Evolutionary conservation across 2,113 vertebrate species (phyloP).

Genomic region (Lates calcarifer): DNA sequence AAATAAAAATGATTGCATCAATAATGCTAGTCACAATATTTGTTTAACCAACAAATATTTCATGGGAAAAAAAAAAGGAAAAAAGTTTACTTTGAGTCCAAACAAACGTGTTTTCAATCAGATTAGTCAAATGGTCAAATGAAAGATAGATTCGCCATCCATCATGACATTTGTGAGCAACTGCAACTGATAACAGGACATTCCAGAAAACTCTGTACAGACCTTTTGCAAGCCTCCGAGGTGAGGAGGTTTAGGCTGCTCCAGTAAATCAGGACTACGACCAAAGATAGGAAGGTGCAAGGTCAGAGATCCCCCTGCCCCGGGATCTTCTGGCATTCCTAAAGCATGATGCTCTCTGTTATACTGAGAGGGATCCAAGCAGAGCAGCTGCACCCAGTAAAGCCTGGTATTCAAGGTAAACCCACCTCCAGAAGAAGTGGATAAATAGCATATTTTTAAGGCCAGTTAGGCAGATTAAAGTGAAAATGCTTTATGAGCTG

Average conservation of each 20-base stretch:
- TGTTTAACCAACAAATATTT: too few species aligned
- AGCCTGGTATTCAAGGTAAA: constrained; percentile 22
- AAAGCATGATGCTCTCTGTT: constrained; percentile 26
- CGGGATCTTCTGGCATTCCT: constrained; percentile 39
- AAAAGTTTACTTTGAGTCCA: background rate
- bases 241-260: constrained; percentile 31
- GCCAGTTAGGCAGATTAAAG: constrained; percentile 23
- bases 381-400: constrained; percentile 6
- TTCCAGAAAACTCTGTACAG: constrained; percentile 42
- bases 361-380: constrained; percentile 11
- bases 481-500: constrained; percentile 19
- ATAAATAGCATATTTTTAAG: constrained; percentile 46
- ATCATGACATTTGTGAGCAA: background rate
- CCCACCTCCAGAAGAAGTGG: constrained; percentile 23
- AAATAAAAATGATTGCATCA: too few species aligned
- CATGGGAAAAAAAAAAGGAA: background rate
- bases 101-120: background rate
- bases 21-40: too few species aligned
- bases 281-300: constrained; percentile 51
- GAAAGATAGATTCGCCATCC: constrained; percentile 2
- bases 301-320: constrained; percentile 57
- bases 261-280: constrained; percentile 54
- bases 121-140: background rate
- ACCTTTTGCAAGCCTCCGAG: constrained; percentile 8
- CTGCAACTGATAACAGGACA: constrained; percentile 49